Evolutionary conservation across 2,797 vertebrate genomes (phyloP).

Genomic region (Parotocinclus haroldoi): DNA sequence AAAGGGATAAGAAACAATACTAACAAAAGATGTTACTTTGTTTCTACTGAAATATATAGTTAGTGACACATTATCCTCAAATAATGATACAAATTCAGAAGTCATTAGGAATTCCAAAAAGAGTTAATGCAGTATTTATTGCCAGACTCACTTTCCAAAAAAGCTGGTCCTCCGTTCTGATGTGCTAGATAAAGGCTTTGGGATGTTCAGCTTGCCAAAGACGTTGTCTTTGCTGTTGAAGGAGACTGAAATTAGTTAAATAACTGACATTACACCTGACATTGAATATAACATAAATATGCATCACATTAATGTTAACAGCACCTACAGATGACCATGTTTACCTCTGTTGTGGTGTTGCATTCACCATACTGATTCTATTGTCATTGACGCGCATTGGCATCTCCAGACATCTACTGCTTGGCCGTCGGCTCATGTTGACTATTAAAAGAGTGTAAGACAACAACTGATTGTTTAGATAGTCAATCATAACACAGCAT

Average conservation of each 20-base stretch:
- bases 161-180: constrained; percentile 87
- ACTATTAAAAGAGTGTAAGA: constrained; percentile 3
- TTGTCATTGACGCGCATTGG: constrained; percentile 81
- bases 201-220: constrained; percentile 82
- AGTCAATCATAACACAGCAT: no score
- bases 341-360: constrained; percentile 90
- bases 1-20: not conserved
- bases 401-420: constrained; percentile 74
- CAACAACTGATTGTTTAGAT: no score
- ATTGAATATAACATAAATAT: no score
- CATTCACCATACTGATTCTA: constrained; percentile 76
- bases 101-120: no score
- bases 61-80: no score
- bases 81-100: no score
- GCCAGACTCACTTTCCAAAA: constrained; percentile 77
- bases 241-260: constrained; percentile 1
- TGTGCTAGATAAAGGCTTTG: constrained; percentile 73
- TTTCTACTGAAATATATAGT: not conserved
- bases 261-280: not conserved
- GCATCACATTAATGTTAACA: no score
- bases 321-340: no score
- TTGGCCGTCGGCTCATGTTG: constrained; percentile 62
- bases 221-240: constrained; percentile 75
- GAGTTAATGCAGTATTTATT: not conserved
- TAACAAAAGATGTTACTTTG: not conserved